Base-by-base conservation (phyloP, 1,140 invertebrate species). In the Branchinecta lindahli region DNA sequence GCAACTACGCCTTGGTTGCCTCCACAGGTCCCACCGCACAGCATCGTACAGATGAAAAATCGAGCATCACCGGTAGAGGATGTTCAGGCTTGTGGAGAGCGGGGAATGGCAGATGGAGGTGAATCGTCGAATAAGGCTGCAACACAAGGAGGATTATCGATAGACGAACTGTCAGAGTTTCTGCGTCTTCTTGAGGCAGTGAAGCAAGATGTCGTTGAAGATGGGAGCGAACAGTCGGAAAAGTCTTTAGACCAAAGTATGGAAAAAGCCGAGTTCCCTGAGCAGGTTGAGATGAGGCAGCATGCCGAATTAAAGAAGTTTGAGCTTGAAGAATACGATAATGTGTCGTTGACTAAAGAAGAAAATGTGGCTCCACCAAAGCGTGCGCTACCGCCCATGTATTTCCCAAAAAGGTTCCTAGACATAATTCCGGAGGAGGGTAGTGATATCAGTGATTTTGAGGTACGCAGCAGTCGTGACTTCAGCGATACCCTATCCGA, bases 21-120 rank as follows among this genome's bases (percentile, higher is more conserved):
- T 15, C 12, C 52, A 12, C 52, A 61, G 12, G 18, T 61, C 12
- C 52, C 6, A 15, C 4, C 52, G 18, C 12, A 15, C 6, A 15
- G 12, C 18, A 20, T 20, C 6, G 12, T 20, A 15, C 12, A 15
- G 52, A 12, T 15, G 18, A 61, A 61, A 61, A 1, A 61, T 4
- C 12, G 18, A 12, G 18, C 18, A 15, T 12, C 12, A 1, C 18
- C 52, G 12, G 12, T 20, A 3, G 52, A 61, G 18, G 18, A 20
- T 20, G 12, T 20, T 61, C 18, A 12, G 4, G 52, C 12, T 15
- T 15, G 12, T 4, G 52, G 52, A 15, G 52, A 61, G 52, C 12
- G 52, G 52, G 52, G 52, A 15, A 61, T 61, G 52, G 52, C 52
- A 61, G 52, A 61, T 61, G 52, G 52, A 20, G 52, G 52, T 61